A percentile compares a stretch with the other conserved stretches of the same genome.
These are phyloP conservation scores for Cantharis flavilabris DNA, from an alignment of 2,888 invertebrate genomes.

Conservation along the genomic window DNA sequence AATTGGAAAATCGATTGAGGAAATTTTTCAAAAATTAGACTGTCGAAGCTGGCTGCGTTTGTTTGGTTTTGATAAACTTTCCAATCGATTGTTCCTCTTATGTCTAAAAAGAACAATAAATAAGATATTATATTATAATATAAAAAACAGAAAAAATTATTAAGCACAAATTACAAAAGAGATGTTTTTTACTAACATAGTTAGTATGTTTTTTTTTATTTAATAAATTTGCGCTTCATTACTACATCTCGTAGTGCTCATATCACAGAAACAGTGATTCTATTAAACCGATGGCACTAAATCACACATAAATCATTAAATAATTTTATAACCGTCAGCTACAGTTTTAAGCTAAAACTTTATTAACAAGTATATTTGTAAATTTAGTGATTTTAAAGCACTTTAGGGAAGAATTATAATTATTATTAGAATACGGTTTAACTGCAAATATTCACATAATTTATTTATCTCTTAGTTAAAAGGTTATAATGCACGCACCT, in stretches of 20 bases:
- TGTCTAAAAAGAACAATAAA: slow-evolving; percentile 16
- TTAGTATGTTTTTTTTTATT: slow-evolving; percentile 12
- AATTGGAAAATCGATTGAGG: neutral
- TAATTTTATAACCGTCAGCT: slow-evolving; percentile 30
- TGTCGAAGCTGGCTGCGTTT: neutral
- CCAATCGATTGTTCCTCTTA: neutral
- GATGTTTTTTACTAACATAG: slow-evolving; percentile 22
- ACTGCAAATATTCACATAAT: slow-evolving; percentile 20
- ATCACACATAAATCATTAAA: slow-evolving; percentile 31
- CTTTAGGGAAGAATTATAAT: slow-evolving; percentile 57
- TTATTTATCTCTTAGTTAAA: neutral
- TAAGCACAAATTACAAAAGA: slow-evolving; percentile 25
- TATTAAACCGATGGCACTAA: slow-evolving; percentile 38
- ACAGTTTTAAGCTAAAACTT: slow-evolving; percentile 29
- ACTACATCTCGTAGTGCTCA: slow-evolving; percentile 39
- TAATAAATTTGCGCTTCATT: slow-evolving; percentile 17
- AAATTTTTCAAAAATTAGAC: neutral
- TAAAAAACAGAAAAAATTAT: slow-evolving; percentile 20
- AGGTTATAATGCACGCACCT: slow-evolving; percentile 6
- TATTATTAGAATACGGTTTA: slow-evolving; percentile 45
- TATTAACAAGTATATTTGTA: slow-evolving; percentile 36
- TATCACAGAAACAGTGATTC: slow-evolving; percentile 50
- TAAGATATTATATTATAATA: slow-evolving; percentile 24
- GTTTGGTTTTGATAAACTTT: neutral
- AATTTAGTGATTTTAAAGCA: slow-evolving; percentile 54